Conservation (phyloP, 2,888 invertebrate species). For the Biston stratarius region DNA sequence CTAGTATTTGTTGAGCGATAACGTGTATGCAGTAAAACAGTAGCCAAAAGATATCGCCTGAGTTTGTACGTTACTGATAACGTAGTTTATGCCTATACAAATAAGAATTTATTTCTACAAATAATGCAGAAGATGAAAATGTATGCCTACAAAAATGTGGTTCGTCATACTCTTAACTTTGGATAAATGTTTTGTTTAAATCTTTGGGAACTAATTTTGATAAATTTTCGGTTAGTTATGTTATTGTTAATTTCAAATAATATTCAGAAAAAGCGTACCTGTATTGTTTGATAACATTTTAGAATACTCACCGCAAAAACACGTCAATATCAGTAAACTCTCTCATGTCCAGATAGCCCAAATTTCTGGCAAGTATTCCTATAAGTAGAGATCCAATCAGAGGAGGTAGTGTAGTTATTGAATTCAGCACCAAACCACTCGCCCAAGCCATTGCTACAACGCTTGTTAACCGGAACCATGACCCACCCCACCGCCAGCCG, state of each 20-base stretch:
- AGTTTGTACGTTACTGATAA: constrained; percentile 16
- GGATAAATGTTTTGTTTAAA: not conserved
- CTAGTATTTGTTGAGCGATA: constrained; percentile 20
- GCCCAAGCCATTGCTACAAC: constrained; percentile 69
- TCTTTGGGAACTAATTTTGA: not conserved
- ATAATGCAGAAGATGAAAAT: constrained; percentile 12
- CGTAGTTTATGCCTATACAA: not conserved
- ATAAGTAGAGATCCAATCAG: constrained; percentile 70
- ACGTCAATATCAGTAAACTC: constrained; percentile 67
- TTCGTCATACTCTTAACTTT: not conserved
- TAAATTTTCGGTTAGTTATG: too few species aligned
- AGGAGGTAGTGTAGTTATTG: constrained; percentile 69
- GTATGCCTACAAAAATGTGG: constrained; percentile 2
- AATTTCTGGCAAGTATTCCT: constrained; percentile 72
- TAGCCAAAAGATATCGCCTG: constrained; percentile 22
- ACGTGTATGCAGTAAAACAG: constrained; percentile 13
- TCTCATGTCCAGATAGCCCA: constrained; percentile 74
- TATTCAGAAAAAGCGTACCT: not conserved
- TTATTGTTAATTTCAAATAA: not conserved
- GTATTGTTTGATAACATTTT: not conserved
- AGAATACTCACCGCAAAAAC: constrained; percentile 67
- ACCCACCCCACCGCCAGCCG: constrained; percentile 70
- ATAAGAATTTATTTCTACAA: constrained; percentile 16
- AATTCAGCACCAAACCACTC: constrained; percentile 64
- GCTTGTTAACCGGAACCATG: constrained; percentile 65